Evolutionary conservation across 2,888 invertebrate genomes (phyloP).

Genomic region (Diaperis boleti): DNA sequence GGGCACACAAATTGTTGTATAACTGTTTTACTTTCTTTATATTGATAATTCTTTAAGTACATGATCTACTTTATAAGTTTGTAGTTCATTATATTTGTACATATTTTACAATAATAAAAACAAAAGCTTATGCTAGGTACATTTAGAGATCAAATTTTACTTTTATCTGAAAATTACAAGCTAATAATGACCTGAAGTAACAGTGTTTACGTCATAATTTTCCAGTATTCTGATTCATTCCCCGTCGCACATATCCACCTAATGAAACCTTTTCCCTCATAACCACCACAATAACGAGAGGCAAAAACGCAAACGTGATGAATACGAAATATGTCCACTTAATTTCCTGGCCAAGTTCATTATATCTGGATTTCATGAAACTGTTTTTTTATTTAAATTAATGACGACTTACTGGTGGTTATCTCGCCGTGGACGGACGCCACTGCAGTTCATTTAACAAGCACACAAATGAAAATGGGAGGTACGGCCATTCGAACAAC

Average conservation of each 20-base stretch:
- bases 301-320: constrained; percentile 35
- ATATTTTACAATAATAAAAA: too few species aligned
- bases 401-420: constrained; percentile 31
- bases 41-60: too few species aligned
- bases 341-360: constrained; percentile 44
- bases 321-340: constrained; percentile 43
- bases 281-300: constrained; percentile 25
- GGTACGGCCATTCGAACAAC: constrained; percentile 18
- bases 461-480: constrained; percentile 22
- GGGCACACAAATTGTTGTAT: too few species aligned
- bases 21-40: too few species aligned
- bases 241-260: background rate
- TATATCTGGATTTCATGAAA: constrained; percentile 43
- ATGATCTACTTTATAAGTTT: too few species aligned
- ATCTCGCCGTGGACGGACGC: constrained; percentile 3
- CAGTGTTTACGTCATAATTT: background rate
- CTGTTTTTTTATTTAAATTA: constrained; percentile 48
- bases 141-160: too few species aligned
- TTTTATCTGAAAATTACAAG: too few species aligned
- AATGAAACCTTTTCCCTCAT: constrained; percentile 14
- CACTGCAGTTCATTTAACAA: constrained; percentile 18
- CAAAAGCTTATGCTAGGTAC: too few species aligned
- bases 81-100: too few species aligned
- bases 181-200: too few species aligned
- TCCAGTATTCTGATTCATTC: background rate